Base-by-base conservation (phyloP, 2,888 invertebrate species). In the Ennomos fuscantarius region DNA sequence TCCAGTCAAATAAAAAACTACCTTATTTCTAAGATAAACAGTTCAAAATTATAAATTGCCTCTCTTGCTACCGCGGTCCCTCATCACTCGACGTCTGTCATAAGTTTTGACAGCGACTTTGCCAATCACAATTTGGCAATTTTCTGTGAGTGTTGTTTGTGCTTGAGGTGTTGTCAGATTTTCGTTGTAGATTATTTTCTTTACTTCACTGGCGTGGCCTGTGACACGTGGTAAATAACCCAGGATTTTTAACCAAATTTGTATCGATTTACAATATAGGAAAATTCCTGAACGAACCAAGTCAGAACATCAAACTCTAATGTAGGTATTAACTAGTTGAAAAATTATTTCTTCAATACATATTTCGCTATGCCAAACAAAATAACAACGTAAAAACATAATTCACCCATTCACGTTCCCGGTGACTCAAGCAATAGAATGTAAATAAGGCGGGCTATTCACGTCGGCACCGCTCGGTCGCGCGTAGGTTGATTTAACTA, bases 401-500 rank as follows among this genome's bases (percentile, higher is more conserved):
- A 44, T 50, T 43, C 47, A 46, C 32, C 35, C 44, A 57, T 53
- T 47, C 46, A 53, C 50, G 41, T 46, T 9, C 39, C 52, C 39
- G 46, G 52, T 40, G 67, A 73, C 60, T 70, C 68, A 62, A 61
- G 65, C 69, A 66, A 69, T 68, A 65, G 62, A 47, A 66, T 64
- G 63, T 61, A 66, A 70, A 73, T 74, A 73, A 72, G 71, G 60
- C 58, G 52, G 64, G 55, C 42, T 39, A 61, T 61, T 57, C 61
- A 50, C 43, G 53, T 54, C 56, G 42, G 42, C 55, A 51, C 42
- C 48, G 55, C 43, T 44, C 47, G 43, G 12, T 12, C 45, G 53
- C 36, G 49, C 43, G 34, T 55, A 68, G 68, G 53, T 72, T 71
- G 72, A 72, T 75, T 76, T 74, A 76, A 76, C 76, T 72, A 68